phyloP scores from a whole-genome alignment of 2,113 vertebrate genomes.

The Misgurnus mizolepis region DNA sequence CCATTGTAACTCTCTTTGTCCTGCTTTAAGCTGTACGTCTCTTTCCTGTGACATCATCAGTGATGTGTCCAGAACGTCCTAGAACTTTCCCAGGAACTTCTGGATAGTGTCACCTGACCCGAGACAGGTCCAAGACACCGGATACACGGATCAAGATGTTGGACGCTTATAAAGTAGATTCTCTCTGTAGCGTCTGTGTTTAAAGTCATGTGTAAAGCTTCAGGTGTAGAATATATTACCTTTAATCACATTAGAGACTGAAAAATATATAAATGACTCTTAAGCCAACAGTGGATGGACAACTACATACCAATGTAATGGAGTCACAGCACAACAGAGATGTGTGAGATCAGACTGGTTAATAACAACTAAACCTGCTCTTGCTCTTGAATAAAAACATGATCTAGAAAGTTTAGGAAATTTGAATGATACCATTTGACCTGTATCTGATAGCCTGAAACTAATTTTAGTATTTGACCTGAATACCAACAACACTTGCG shows the following conservation, averaged over 20 bases:
- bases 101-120: slow-evolving; percentile 52
- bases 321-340: too few species aligned
- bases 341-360: too few species aligned
- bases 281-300: too few species aligned
- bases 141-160: slow-evolving; percentile 38
- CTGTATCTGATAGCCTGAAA: slow-evolving; percentile 56
- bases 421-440: slow-evolving; percentile 16
- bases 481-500: slow-evolving; percentile 68
- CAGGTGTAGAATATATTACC: too few species aligned
- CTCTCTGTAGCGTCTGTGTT: neutral
- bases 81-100: slow-evolving; percentile 52
- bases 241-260: neutral
- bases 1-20: slow-evolving; percentile 34
- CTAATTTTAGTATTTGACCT: slow-evolving; percentile 63
- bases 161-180: neutral
- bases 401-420: neutral
- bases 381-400: too few species aligned
- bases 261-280: neutral
- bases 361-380: too few species aligned
- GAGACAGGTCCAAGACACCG: slow-evolving; percentile 52
- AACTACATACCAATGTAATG: too few species aligned
- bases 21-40: slow-evolving; percentile 70
- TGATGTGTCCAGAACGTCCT: slow-evolving; percentile 51
- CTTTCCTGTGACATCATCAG: slow-evolving; percentile 66
- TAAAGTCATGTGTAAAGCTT: neutral